A percentile compares a stretch with the other conserved stretches of the same genome.
phyloP scores from a whole-genome alignment of 1,140 invertebrate genomes.

The Brachionus paranguensis region DNA sequence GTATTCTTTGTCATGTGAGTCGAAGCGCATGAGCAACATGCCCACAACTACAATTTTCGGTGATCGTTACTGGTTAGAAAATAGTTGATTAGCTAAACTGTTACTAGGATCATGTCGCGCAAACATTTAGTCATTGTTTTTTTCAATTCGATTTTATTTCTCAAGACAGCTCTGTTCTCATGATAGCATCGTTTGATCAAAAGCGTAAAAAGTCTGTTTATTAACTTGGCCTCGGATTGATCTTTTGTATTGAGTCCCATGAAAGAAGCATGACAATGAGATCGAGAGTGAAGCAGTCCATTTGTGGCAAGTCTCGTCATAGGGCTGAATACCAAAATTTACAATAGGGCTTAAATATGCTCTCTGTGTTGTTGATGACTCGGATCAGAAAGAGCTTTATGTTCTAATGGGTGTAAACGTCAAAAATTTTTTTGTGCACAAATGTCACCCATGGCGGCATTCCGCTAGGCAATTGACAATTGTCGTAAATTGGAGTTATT shows the following conservation, averaged over 20 bases:
- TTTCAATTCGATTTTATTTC: slow-evolving; percentile 62
- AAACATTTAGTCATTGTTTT: slow-evolving; percentile 60
- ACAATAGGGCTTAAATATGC: slow-evolving; percentile 62
- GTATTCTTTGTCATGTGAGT: slow-evolving; percentile 47
- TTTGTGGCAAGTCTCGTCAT: slow-evolving; percentile 44
- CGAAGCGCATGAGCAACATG: slow-evolving; percentile 55
- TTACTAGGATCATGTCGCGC: slow-evolving; percentile 57
- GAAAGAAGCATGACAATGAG: slow-evolving; percentile 59
- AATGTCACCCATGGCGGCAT: slow-evolving; percentile 59
- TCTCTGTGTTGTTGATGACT: slow-evolving; percentile 60
- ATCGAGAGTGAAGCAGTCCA: slow-evolving; percentile 58
- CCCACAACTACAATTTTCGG: slow-evolving; percentile 58
- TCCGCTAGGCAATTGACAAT: slow-evolving; percentile 36
- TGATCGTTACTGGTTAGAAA: slow-evolving; percentile 47
- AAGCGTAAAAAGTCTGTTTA: slow-evolving; percentile 51
- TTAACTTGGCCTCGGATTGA: slow-evolving; percentile 45
- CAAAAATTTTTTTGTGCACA: slow-evolving; percentile 56
- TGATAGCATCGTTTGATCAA: slow-evolving; percentile 54
- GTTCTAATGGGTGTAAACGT: slow-evolving; percentile 55
- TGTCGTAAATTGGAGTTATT: slow-evolving; percentile 47
- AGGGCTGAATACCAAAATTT: slow-evolving; percentile 56
- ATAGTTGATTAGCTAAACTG: slow-evolving; percentile 53
- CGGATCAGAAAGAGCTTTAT: slow-evolving; percentile 62
- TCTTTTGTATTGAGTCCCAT: slow-evolving; percentile 56
- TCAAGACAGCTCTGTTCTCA: slow-evolving; percentile 57